phyloP scores from a whole-genome alignment of 37 sponge, comb jelly and placozoan genomes.

The Beroe forskalii region DNA sequence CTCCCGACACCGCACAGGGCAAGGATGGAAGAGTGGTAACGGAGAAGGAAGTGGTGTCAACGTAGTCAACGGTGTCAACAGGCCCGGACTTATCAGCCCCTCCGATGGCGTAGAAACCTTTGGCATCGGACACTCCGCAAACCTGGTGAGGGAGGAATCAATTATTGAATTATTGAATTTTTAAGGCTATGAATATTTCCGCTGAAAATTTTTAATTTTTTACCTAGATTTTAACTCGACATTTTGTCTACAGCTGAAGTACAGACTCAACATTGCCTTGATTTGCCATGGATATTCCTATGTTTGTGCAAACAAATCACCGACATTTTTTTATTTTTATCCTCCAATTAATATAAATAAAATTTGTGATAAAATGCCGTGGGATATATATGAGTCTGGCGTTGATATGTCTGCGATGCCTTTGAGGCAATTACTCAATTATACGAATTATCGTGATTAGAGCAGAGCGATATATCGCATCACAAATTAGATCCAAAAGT shows the following conservation, averaged over 20 bases:
- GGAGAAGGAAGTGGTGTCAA: background rate
- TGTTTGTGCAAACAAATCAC: background rate
- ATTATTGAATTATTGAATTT: too few relatives aligned
- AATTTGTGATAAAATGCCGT: too few relatives aligned
- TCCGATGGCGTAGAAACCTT: background rate
- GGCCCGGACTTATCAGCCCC: background rate
- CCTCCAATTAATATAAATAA: too few relatives aligned
- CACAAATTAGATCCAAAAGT: too few relatives aligned
- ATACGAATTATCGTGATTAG: background rate
- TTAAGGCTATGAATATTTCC: too few relatives aligned
- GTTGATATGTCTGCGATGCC: background rate
- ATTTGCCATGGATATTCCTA: background rate
- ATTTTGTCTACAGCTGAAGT: too few relatives aligned
- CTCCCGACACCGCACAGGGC: background rate
- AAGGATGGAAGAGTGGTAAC: slow-evolving; percentile 23
- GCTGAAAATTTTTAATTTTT: too few relatives aligned
- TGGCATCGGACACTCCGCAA: background rate
- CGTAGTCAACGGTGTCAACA: slow-evolving; percentile 16
- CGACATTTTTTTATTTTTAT: background rate
- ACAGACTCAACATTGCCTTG: too few relatives aligned
- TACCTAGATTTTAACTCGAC: too few relatives aligned
- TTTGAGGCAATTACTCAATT: background rate
- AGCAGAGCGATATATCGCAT: background rate
- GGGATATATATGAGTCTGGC: background rate
- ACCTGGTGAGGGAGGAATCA: background rate